Evolutionary conservation across 2,888 invertebrate genomes (phyloP).

Genomic region (Anthrax anthrax): DNA sequence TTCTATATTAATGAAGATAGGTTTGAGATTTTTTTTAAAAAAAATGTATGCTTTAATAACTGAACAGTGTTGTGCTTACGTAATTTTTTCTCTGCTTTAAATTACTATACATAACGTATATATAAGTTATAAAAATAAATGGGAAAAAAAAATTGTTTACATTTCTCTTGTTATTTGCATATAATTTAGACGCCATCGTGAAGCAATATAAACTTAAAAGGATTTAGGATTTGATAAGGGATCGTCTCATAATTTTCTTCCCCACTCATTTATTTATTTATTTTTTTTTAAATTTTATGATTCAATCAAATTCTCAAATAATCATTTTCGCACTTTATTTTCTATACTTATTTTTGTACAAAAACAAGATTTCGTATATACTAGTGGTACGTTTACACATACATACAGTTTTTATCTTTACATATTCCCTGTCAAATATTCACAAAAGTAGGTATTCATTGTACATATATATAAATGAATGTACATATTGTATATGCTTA

Average conservation of each 20-base stretch:
- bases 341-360: neutral
- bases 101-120: too few relatives aligned
- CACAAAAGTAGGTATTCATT: too few relatives aligned
- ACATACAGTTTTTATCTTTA: too few relatives aligned
- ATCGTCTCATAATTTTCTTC: neutral
- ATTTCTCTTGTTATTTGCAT: neutral
- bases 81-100: too few relatives aligned
- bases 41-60: too few relatives aligned
- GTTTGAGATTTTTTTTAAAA: too few relatives aligned
- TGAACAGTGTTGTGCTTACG: too few relatives aligned
- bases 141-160: neutral
- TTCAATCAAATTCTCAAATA: conserved; percentile 13
- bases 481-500: too few relatives aligned
- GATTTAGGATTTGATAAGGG: neutral
- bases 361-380: too few relatives aligned
- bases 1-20: too few relatives aligned
- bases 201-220: neutral
- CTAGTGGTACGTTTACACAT: neutral
- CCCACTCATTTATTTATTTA: neutral
- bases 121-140: neutral
- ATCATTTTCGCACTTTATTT: conserved; percentile 3
- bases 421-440: too few relatives aligned
- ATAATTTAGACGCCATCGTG: neutral
- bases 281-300: conserved; percentile 7
- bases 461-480: too few relatives aligned